Percentiles rank a stretch among this genome's conserved stretches.
Conservation (phyloP, 2,797 vertebrate species). For the Lepus townsendii region DNA sequence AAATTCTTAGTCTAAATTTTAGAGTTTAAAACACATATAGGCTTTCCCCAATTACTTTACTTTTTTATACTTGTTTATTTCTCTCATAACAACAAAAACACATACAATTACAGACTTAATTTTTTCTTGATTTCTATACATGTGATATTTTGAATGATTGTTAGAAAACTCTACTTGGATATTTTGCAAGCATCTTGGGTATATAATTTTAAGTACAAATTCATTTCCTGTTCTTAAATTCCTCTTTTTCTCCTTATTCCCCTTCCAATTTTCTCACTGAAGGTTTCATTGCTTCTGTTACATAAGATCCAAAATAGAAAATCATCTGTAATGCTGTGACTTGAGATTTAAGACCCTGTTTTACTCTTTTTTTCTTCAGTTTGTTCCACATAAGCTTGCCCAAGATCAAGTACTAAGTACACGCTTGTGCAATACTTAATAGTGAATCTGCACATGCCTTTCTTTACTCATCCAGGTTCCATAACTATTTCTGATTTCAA, state of each 20-base stretch:
- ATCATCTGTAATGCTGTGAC: background rate
- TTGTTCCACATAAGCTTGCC: background rate
- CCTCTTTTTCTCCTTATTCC: background rate
- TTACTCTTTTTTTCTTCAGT: background rate
- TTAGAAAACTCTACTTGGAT: background rate
- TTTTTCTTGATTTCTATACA: background rate
- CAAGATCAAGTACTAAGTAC: background rate
- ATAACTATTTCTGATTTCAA: background rate
- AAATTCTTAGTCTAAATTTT: background rate
- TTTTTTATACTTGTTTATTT: background rate
- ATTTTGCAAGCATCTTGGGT: background rate
- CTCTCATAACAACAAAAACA: background rate
- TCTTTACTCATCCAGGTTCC: background rate
- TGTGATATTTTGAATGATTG: background rate
- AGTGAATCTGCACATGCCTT: background rate
- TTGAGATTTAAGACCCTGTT: background rate
- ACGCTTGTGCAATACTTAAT: background rate
- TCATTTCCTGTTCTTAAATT: background rate
- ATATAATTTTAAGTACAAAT: background rate
- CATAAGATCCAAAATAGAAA: background rate
- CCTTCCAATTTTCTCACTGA: background rate
- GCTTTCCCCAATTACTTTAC: background rate
- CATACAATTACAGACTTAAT: background rate
- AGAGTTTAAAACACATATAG: background rate
- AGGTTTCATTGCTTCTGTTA: background rate